Conservation (phyloP, 1,140 invertebrate species). For the Marisa cornuarietis region DNA sequence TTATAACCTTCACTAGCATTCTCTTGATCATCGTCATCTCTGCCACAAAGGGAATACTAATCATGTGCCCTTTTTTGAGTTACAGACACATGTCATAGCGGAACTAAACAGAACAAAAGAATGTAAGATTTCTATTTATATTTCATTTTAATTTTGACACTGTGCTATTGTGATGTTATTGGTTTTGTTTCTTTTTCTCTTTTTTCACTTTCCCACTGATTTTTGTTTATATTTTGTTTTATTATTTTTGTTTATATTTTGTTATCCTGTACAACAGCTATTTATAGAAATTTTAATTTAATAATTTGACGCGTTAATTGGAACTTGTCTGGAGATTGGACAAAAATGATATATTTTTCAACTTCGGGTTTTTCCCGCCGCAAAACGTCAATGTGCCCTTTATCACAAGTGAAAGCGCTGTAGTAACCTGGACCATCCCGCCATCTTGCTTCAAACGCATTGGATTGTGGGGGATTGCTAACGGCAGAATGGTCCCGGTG, state of each 20-base stretch:
- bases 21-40: neutral
- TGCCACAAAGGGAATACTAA: neutral
- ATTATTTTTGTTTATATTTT: no score
- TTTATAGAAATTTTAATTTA: no score
- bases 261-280: no score
- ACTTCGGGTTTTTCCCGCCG: neutral
- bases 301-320: no score
- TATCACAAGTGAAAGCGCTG: neutral
- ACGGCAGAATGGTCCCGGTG: neutral
- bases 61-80: no score
- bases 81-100: neutral
- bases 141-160: neutral
- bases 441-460: conserved; percentile 23
- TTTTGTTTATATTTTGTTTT: no score
- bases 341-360: neutral
- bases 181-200: neutral
- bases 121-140: neutral
- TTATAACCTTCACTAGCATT: neutral
- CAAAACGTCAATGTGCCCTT: conserved; percentile 14
- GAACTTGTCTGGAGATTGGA: no score
- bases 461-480: conserved; percentile 18
- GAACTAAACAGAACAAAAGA: neutral
- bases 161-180: neutral
- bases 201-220: neutral
- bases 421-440: conserved; percentile 16